Evolutionary conservation across 2,113 vertebrate genomes (phyloP).

Genomic region (Calyptomena viridis): DNA sequence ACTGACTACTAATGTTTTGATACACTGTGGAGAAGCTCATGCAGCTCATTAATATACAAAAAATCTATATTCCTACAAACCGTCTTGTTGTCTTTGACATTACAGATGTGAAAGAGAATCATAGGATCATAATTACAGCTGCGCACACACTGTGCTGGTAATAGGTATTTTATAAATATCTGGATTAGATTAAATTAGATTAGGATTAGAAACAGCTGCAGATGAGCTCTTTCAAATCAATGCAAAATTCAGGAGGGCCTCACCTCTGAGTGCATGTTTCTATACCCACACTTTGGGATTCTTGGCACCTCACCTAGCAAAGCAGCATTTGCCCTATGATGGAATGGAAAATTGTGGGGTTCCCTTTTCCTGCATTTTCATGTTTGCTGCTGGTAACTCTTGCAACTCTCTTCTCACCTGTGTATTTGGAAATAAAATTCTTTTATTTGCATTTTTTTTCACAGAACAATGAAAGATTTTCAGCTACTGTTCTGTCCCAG

Average conservation of each 20-base stretch:
- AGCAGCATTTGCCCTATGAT: neutral
- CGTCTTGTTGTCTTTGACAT: neutral
- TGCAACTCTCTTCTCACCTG: neutral
- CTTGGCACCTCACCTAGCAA: neutral
- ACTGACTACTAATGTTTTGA: neutral
- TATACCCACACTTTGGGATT: neutral
- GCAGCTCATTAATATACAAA: neutral
- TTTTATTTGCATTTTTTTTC: neutral
- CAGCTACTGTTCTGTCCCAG: neutral
- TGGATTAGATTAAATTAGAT: neutral
- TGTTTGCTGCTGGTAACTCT: neutral
- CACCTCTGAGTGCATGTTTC: neutral
- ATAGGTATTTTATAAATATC: neutral
- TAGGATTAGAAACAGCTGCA: neutral
- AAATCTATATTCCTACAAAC: neutral
- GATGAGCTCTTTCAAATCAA: neutral
- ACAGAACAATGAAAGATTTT: neutral
- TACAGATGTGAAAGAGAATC: neutral
- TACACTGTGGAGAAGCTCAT: neutral
- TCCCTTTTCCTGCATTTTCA: neutral
- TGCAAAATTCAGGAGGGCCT: neutral
- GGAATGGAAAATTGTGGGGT: neutral
- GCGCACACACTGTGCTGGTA: neutral
- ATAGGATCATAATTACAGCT: neutral
- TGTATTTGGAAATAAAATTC: neutral